Base-by-base conservation (phyloP, 2,888 invertebrate species). In the Busseola fusca region DNA sequence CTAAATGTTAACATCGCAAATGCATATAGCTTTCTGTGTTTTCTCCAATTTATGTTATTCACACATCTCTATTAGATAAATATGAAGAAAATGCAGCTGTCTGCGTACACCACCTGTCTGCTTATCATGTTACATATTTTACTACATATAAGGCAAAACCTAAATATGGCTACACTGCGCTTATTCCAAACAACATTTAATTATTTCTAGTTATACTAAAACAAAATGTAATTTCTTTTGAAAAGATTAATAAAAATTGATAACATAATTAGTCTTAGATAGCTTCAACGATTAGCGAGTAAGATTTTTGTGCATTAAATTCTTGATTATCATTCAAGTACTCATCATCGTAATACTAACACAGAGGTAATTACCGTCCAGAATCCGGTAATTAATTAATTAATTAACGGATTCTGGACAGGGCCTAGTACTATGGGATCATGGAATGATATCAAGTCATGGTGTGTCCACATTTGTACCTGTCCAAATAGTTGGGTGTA, bases 91-190 rank as follows among this genome's bases (percentile, higher is more conserved):
- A 37, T 27, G 30, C 30, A 59, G 42, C 30, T 64, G 16, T 12
- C 21, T 54, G 52, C 63, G n/a, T 40, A 42, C 6, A 64, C 18
- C 48, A 71, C 57, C 64, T 82, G 64, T 25, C 12, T 0, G 21
- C 14, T n/a, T 77, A 78, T 70, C 52, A 18, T 18, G 2, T 67
- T 81, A 67, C 60, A 21, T 37, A 58, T 16, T 66, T 27, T 58
- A 16, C 16, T 42, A 16, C n/a, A n/a, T n/a, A n/a, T 30, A 59
- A 10, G 0, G 34, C 21, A 45, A 45, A 52, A 66, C 60, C 48
- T 56, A 34, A 59, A 66, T 16, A 57, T 57, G 27, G 14, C 9
- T 25, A 45, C 50, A 37, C 21, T 10, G 7, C 0, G 3, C 37
- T 30, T 54, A 64, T 42, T 57, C 21, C 1, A 21, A 37, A 67